Evolutionary conservation across 2,888 invertebrate genomes (phyloP), one percentile per base, ranked within the genome.

Genomic region (Chironomus tentans): DNA sequence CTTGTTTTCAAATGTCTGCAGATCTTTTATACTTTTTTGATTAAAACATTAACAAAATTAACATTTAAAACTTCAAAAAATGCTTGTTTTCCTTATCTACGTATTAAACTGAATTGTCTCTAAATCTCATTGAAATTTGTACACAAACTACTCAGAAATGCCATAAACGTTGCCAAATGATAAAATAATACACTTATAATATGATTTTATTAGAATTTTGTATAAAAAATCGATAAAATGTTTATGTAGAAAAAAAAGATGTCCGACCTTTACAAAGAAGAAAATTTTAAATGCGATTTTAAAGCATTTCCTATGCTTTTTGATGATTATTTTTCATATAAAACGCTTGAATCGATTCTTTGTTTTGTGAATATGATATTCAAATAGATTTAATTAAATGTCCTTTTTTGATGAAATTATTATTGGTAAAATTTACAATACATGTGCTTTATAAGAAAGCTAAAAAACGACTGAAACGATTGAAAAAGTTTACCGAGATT

Each of bases 141-240:
- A 28, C 72, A 72, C 62, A 72, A 61, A 72, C 72, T 72, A 72
- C 28, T 70, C 50, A 38, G 7, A 62, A 72, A 72, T 61, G 28
- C 62, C 18, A 28, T 50, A 38, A 28, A 50, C 15, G 38, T 15
- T 15, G 38, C 21, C 10, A 22, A 70, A 7, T 15, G 18, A 18
- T 50, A 12, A 61, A 62, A 10, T 38, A 61, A 56, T n/a, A 61
- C 72, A 72, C 72, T 72, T 46, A 38, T 38, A 18, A 15, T 68
- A 38, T n/a, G 62, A 68, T 72, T 62, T 62, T 18, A 61, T 62
- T 62, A 21, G 18, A 18, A 48, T 70, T 48, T 15, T 5, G 24
- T 21, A 24, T 21, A 18, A 68, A 70, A 72, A 72, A 62, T 46
- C 12, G 46, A 62, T 5, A 12, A 24, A 38, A 62, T 15, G 21